Conservation (phyloP, 2,113 vertebrate species). For the Albula goreensis region DNA sequence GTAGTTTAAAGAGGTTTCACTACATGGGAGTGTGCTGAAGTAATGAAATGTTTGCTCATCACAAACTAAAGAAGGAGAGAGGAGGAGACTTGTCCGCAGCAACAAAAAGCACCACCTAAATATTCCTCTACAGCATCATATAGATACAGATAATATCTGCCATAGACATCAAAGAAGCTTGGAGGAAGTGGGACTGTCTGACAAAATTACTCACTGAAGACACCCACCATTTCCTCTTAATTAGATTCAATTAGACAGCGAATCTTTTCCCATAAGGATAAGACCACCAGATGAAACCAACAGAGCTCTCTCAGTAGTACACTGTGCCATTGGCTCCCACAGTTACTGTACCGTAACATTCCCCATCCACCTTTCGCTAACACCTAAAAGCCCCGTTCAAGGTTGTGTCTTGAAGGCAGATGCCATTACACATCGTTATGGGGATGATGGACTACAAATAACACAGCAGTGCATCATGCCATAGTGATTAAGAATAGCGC, state of each 20-base stretch:
- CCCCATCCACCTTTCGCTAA: neutral
- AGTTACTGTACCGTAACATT: neutral
- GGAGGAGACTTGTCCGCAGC: neutral
- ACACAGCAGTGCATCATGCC: neutral
- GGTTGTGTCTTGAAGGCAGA: constrained; percentile 1
- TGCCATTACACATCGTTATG: neutral
- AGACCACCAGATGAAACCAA: neutral
- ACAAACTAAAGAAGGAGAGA: neutral
- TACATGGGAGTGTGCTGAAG: neutral
- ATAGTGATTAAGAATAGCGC: neutral
- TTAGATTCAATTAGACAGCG: neutral
- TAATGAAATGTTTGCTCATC: neutral
- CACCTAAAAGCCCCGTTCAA: neutral
- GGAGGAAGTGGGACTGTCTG: neutral
- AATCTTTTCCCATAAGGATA: neutral
- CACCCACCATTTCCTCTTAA: constrained; percentile 1
- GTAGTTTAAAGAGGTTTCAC: neutral
- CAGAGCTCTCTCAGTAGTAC: neutral
- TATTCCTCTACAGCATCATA: neutral
- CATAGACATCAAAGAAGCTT: neutral
- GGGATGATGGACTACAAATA: neutral
- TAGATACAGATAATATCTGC: neutral
- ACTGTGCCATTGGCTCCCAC: neutral
- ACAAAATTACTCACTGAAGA: neutral
- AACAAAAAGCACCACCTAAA: neutral